Percentiles rank a stretch among this genome's conserved stretches.
Conservation (phyloP, 2,888 invertebrate species). For the Ernsta delagoae region DNA sequence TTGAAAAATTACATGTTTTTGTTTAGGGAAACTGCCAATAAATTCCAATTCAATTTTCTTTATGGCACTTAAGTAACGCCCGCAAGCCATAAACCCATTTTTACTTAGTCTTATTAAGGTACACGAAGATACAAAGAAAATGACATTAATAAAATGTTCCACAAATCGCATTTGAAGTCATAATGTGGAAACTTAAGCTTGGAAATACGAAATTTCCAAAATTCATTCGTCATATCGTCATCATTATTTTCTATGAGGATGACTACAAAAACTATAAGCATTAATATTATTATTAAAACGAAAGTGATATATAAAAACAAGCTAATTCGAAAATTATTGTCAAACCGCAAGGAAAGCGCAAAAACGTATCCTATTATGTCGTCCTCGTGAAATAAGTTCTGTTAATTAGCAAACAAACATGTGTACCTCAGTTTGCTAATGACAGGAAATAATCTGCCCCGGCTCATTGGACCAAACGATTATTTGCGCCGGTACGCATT, state of each 20-base stretch:
- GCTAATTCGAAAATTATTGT: no score
- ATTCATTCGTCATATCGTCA: no score
- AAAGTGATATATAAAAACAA: no score
- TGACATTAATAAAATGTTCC: not conserved
- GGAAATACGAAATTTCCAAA: no score
- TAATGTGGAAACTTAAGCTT: no score
- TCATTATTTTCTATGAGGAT: no score
- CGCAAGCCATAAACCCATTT: constrained; percentile 16
- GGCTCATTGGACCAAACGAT: no score
- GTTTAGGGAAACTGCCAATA: not conserved
- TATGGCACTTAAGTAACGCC: constrained; percentile 25
- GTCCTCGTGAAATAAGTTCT: not conserved
- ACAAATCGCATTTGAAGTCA: not conserved
- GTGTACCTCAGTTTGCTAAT: constrained; percentile 26
- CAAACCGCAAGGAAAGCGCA: no score
- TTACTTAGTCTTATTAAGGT: constrained; percentile 25
- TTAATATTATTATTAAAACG: no score
- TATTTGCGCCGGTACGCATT: no score
- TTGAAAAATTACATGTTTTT: not conserved
- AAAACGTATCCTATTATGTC: not conserved
- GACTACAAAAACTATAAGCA: no score
- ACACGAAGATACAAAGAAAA: not conserved
- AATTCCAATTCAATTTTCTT: constrained; percentile 30
- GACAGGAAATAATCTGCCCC: constrained; percentile 16
- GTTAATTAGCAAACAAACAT: constrained; percentile 11